Conservation (phyloP, 2,888 invertebrate species). For the Limnephilus rhombicus region DNA sequence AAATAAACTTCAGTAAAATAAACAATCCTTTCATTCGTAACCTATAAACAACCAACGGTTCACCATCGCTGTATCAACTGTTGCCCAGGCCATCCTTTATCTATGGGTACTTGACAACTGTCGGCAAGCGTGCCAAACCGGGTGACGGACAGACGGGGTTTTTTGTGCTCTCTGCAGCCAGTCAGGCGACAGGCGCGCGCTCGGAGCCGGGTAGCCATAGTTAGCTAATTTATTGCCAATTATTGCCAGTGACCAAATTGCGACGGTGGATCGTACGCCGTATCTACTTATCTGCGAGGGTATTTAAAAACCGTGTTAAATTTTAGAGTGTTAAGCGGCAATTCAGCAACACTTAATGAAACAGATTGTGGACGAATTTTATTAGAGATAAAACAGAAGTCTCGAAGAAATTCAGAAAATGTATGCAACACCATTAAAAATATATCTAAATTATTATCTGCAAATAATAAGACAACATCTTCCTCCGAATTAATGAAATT, state of each 20-base stretch:
- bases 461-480: no score
- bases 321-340: conserved; percentile 45
- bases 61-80: not conserved
- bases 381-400: not conserved
- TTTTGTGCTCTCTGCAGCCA: not conserved
- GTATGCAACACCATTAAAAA: no score
- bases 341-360: conserved; percentile 9
- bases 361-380: not conserved
- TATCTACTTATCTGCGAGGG: conserved; percentile 9
- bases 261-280: not conserved
- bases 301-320: conserved; percentile 1
- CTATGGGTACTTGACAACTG: conserved; percentile 16
- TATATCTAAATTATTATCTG: no score
- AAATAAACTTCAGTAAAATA: no score
- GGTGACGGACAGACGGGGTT: conserved; percentile 14
- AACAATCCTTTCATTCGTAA: no score
- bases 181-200: conserved; percentile 24
- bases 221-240: conserved; percentile 41
- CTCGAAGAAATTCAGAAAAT: not conserved
- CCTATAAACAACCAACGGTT: not conserved
- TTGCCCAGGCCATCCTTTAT: conserved; percentile 17
- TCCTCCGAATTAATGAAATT: no score
- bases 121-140: conserved; percentile 25
- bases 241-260: conserved; percentile 20
- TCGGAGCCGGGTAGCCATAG: conserved; percentile 27